These are phyloP conservation scores for Labia minor DNA, from an alignment of 2,888 invertebrate species.

Conservation along the genomic window DNA sequence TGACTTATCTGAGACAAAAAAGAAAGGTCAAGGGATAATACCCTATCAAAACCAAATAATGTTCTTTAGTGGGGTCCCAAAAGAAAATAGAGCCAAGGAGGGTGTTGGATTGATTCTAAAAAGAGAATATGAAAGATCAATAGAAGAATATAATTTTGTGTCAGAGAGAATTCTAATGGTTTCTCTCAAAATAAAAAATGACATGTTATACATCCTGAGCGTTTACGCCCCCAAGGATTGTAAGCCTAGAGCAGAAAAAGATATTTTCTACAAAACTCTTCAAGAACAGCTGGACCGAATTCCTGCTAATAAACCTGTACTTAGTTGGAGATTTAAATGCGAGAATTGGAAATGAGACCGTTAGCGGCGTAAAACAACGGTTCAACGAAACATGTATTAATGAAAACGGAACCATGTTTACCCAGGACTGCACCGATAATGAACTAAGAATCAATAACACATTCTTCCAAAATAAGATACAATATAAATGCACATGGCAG, in stretches of 20 bases:
- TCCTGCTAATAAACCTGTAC: neutral
- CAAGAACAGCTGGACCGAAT: neutral
- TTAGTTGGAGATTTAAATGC: neutral
- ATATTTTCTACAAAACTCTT: neutral
- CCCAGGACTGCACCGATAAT: neutral
- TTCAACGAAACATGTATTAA: neutral
- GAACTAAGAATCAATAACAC: neutral
- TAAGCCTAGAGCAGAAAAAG: neutral
- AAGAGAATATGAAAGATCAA: neutral
- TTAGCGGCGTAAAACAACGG: neutral
- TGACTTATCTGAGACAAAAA: neutral
- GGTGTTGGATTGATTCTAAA: neutral
- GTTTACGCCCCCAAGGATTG: neutral
- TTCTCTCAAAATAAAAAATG: neutral
- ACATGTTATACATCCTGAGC: neutral
- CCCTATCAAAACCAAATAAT: neutral
- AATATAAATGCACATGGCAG: neutral
- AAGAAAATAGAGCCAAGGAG: neutral
- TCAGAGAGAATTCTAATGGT: neutral
- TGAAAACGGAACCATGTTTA: neutral
- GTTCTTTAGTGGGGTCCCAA: neutral
- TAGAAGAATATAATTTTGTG: neutral
- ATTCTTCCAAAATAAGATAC: neutral
- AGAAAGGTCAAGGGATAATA: neutral
- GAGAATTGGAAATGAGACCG: neutral